phyloP scores from a whole-genome alignment of 2,888 invertebrate species.

The Tetranychus piercei region DNA sequence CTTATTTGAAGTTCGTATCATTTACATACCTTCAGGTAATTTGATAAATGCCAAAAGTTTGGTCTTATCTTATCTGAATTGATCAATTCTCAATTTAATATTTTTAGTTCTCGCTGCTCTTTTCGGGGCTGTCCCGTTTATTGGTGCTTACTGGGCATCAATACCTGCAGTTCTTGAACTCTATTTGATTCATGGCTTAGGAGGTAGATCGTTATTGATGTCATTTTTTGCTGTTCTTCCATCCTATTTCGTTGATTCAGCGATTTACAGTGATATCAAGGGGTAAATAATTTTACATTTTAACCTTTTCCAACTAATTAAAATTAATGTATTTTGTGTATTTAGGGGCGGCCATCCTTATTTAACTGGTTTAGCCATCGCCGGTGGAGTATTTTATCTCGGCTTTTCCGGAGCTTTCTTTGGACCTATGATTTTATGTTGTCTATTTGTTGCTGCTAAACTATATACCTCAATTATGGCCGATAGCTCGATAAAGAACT shows the following conservation, averaged over 20 bases:
- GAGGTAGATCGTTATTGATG: constrained; percentile 58
- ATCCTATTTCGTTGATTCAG: constrained; percentile 74
- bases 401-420: constrained; percentile 92
- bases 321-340: too few species aligned
- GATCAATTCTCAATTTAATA: background rate
- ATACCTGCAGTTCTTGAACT: constrained; percentile 83
- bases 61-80: constrained; percentile 4
- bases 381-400: constrained; percentile 90
- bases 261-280: constrained; percentile 91
- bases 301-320: too few species aligned
- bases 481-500: constrained; percentile 23
- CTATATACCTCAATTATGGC: constrained; percentile 37
- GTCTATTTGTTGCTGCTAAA: constrained; percentile 72
- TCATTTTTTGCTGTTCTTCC: constrained; percentile 71
- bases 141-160: constrained; percentile 88
- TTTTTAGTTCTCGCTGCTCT: constrained; percentile 61
- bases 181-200: constrained; percentile 74
- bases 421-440: constrained; percentile 89
- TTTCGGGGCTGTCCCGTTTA: constrained; percentile 81
- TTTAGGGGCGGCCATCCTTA: constrained; percentile 80
- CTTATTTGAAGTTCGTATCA: constrained; percentile 65
- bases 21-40: constrained; percentile 74
- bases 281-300: constrained; percentile 42
- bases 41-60: constrained; percentile 20
- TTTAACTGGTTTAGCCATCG: constrained; percentile 85